Percentiles rank a stretch among this genome's conserved stretches.
phyloP scores from a whole-genome alignment of 1,140 invertebrate genomes.

The Sesamia nonagrioides region DNA sequence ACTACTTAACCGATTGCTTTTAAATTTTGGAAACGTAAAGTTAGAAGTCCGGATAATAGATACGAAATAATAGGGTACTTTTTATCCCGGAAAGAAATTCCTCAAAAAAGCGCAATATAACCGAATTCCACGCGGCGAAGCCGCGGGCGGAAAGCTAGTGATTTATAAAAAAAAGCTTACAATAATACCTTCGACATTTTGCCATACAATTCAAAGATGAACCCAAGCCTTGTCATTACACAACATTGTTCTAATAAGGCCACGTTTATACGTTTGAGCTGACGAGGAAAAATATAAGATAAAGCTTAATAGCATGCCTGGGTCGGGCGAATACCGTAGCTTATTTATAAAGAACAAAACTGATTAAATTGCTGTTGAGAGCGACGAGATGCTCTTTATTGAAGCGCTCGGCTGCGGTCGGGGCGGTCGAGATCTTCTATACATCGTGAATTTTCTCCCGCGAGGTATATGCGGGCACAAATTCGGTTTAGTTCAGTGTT shows the following conservation, averaged over 20 bases:
- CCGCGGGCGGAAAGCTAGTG: no score
- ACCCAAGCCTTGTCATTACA: conserved; percentile 30
- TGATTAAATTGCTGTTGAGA: conserved; percentile 71
- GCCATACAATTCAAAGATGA: conserved; percentile 24
- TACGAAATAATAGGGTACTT: no score
- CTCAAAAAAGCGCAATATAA: no score
- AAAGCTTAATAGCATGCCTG: conserved; percentile 58
- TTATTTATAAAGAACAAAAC: conserved; percentile 69
- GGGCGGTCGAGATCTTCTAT: conserved; percentile 46
- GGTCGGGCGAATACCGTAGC: conserved; percentile 58
- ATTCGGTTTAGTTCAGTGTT: conserved; percentile 53
- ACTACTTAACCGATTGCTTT: no score
- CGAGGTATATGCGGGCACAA: conserved; percentile 47
- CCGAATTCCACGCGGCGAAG: no score
- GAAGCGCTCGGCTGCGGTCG: conserved; percentile 51
- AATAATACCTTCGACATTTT: conserved; percentile 9
- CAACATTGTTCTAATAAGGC: conserved; percentile 47
- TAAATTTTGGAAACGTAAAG: no score
- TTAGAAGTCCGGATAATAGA: no score
- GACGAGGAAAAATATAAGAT: conserved; percentile 50
- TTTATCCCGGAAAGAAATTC: no score
- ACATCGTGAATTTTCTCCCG: conserved; percentile 51
- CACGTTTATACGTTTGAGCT: conserved; percentile 48
- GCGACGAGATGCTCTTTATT: conserved; percentile 60
- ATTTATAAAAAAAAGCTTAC: neutral